Conservation (phyloP, 2,113 vertebrate genomes). For the Panthera tigris region DNA sequence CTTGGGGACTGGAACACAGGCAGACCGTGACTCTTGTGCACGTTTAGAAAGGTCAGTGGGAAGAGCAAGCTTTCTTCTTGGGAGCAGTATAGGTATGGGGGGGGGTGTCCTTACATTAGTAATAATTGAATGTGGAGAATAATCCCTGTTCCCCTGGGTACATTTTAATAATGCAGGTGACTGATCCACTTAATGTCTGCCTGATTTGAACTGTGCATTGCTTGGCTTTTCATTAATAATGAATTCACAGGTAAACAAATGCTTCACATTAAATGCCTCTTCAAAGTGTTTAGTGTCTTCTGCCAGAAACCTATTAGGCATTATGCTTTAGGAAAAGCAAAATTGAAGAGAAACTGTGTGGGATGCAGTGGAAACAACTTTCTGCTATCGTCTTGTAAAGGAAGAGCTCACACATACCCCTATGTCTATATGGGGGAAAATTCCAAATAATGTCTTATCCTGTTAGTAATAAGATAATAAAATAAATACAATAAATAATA, state of each 20-base stretch:
- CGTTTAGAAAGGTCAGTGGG: slow-evolving; percentile 73
- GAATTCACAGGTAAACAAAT: slow-evolving; percentile 73
- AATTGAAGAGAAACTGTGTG: slow-evolving; percentile 16
- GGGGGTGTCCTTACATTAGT: slow-evolving; percentile 25
- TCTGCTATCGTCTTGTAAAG: neutral
- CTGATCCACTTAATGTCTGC: slow-evolving; percentile 75
- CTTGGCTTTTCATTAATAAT: slow-evolving; percentile 72
- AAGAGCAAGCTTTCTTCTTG: slow-evolving; percentile 59
- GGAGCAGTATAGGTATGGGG: neutral
- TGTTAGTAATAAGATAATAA: neutral
- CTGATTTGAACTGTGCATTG: slow-evolving; percentile 57
- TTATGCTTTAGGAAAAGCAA: neutral
- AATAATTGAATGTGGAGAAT: slow-evolving; percentile 69
- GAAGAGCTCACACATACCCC: neutral
- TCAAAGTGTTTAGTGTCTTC: slow-evolving; percentile 54
- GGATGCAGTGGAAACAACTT: neutral
- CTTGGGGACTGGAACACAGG: neutral
- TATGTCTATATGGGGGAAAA: neutral
- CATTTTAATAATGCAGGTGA: slow-evolving; percentile 80
- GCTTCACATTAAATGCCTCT: slow-evolving; percentile 71
- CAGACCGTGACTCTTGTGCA: neutral
- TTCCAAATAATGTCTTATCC: neutral
- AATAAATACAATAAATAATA: neutral
- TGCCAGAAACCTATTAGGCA: slow-evolving; percentile 53
- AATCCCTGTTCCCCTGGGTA: slow-evolving; percentile 69